A percentile compares a stretch with the other conserved stretches of the same genome.
Evolutionary conservation across 2,888 invertebrate species (phyloP).

Genomic region (Rhamnusium bicolor): DNA sequence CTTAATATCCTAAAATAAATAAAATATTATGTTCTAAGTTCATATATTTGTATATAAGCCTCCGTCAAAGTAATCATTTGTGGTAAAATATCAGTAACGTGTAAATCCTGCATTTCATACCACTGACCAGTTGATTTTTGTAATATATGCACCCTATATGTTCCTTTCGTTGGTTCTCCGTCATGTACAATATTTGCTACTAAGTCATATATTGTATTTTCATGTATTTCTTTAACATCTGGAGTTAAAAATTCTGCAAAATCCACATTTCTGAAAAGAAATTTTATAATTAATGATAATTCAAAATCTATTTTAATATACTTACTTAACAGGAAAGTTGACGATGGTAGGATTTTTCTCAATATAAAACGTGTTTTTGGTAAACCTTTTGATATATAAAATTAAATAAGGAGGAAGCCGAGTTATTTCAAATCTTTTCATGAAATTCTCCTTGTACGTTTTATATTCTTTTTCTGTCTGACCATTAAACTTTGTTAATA

Average conservation of each 20-base stretch:
- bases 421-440: constrained; percentile 97
- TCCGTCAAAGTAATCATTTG: constrained; percentile 99
- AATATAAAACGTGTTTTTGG: constrained; percentile 98
- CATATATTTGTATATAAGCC: constrained; percentile 95
- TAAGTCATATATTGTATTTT: constrained; percentile 93
- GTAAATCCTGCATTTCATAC: constrained; percentile 94
- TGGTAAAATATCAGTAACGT: constrained; percentile 97
- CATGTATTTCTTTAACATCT: constrained; percentile 84
- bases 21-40: constrained; percentile 65
- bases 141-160: constrained; percentile 93
- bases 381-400: constrained; percentile 97
- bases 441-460: constrained; percentile 98
- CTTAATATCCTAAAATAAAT: constrained; percentile 1
- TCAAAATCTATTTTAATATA: constrained; percentile 54
- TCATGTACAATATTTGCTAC: constrained; percentile 99
- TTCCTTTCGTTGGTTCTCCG: constrained; percentile 95
- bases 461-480: constrained; percentile 97
- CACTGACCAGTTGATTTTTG: constrained; percentile 90
- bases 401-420: constrained; percentile 95
- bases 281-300: constrained; percentile 34
- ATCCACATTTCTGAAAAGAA: constrained; percentile 88
- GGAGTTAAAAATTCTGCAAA: constrained; percentile 95
- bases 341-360: constrained; percentile 99
- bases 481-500: constrained; percentile 97
- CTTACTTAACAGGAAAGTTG: constrained; percentile 99